Evolutionary conservation across 2,888 invertebrate species (phyloP).

Genomic region (Listrodromus nycthemerus): DNA sequence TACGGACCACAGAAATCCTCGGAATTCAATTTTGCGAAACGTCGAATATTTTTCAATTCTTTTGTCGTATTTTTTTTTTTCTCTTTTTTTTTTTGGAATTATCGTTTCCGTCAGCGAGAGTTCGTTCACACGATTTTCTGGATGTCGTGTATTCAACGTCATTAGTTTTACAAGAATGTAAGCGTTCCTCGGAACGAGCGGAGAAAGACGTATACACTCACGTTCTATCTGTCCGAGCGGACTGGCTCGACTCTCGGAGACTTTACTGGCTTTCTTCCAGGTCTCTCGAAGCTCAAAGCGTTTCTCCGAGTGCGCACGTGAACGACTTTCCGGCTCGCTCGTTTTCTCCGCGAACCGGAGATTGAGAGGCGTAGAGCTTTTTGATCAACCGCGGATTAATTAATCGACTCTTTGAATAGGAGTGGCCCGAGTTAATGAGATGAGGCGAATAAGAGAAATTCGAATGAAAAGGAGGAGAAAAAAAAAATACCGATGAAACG

Average conservation of each 20-base stretch:
- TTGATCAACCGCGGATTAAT: constrained; percentile 55
- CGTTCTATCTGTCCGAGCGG: constrained; percentile 41
- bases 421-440: constrained; percentile 58
- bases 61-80: neutral
- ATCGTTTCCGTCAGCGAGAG: constrained; percentile 64
- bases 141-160: constrained; percentile 75
- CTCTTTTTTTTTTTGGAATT: constrained; percentile 4
- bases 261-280: constrained; percentile 63
- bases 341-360: constrained; percentile 2
- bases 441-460: constrained; percentile 51
- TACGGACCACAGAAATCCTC: too few relatives aligned
- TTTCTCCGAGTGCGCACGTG: constrained; percentile 38
- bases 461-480: neutral
- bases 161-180: constrained; percentile 62
- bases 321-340: neutral
- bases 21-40: too few relatives aligned
- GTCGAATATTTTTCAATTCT: neutral
- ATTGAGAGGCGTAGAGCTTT: constrained; percentile 8
- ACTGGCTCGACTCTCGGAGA: constrained; percentile 1
- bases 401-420: constrained; percentile 54
- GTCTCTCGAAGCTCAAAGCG: constrained; percentile 46
- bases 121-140: constrained; percentile 78
- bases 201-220: neutral
- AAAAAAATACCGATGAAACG: neutral
- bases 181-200: constrained; percentile 51